Evolutionary conservation across 2,888 invertebrate genomes (phyloP), one percentile per base, ranked within the genome.

Genomic region (Quadroppia sp.): DNA sequence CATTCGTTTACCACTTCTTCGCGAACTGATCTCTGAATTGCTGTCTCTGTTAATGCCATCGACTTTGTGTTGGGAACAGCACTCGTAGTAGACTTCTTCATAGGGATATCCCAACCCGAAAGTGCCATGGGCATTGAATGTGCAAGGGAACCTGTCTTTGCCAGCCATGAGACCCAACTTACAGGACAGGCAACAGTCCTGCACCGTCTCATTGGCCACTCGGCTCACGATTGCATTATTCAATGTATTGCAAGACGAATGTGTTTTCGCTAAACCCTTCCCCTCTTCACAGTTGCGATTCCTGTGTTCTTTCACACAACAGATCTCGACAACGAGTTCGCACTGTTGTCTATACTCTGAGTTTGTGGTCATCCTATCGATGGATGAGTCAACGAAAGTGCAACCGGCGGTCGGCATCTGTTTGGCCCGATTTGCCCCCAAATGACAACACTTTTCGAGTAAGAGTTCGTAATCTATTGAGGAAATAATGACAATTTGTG

Each of bases 141-240:
- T 74, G 30, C 74, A 76, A 17, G 83, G 82, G 78, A 89, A 89
- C 71, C 84, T 84, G 72, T 86, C 84, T 53, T 85, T 85, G n/a
- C 85, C 85, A 0, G 87, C 85, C 59, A 87, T 85, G 48, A 88
- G 82, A 1, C 89, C 89, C 53, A 88, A 82, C 80, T 87, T 86
- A 78, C 88, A 88, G 9, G 87, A 86, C 77, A 87, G 87, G 78
- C 88, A 88, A 78, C 88, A 88, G 78, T 86, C 85, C 83, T 86
- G 80, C 77, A 28, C 23, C 15, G 71, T 32, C 28, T 56, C 59
- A 42, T 56, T 59, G 23, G 40, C 40, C n/a, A 59, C 56, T 59
- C 15, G 11, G 6, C 42, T 59, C 9, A 56, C 40, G 15, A 42
- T 53, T 0, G 23, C 56, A 4, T 3, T 59, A 13, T 42, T n/a